These are phyloP conservation scores for Coptodon rendalli DNA, from an alignment of 2,113 vertebrate species.

Conservation along the genomic window DNA sequence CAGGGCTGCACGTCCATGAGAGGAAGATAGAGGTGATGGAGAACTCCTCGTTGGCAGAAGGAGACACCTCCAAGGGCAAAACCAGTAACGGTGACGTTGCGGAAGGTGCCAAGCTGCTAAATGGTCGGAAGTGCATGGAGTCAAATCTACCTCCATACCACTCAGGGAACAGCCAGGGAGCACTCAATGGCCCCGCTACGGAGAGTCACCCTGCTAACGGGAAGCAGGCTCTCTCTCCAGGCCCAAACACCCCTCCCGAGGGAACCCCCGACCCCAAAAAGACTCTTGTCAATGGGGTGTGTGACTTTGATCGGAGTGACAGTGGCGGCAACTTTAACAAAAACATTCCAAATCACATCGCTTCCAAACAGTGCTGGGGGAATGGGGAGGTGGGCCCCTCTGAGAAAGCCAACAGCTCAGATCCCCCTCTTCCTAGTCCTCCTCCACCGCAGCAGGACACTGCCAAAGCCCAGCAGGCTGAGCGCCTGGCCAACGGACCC, in stretches of 20 bases:
- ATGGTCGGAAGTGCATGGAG: slow-evolving; percentile 94
- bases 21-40: slow-evolving; percentile 99
- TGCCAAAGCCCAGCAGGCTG: slow-evolving; percentile 96
- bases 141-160: slow-evolving; percentile 99
- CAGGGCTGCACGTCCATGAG: slow-evolving; percentile 96
- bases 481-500: slow-evolving; percentile 94
- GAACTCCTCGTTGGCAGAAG: slow-evolving; percentile 87
- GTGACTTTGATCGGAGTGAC: slow-evolving; percentile 89
- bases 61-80: slow-evolving; percentile 72
- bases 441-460: slow-evolving; percentile 88
- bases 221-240: slow-evolving; percentile 84
- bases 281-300: slow-evolving; percentile 93
- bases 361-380: slow-evolving; percentile 96
- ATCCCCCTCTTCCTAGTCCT: slow-evolving; percentile 73
- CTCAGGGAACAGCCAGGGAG: slow-evolving; percentile 98
- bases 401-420: slow-evolving; percentile 71
- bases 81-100: slow-evolving; percentile 91
- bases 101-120: slow-evolving; percentile 89
- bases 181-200: slow-evolving; percentile 85
- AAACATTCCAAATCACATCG: slow-evolving; percentile 99
- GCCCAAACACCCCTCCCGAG: slow-evolving; percentile 66
- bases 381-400: slow-evolving; percentile 91
- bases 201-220: slow-evolving; percentile 83
- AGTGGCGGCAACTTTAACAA: slow-evolving; percentile 85
- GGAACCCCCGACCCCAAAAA: slow-evolving; percentile 86